Evolutionary conservation across 1,140 invertebrate species (phyloP).

Genomic region (Drosophila suzukii): DNA sequence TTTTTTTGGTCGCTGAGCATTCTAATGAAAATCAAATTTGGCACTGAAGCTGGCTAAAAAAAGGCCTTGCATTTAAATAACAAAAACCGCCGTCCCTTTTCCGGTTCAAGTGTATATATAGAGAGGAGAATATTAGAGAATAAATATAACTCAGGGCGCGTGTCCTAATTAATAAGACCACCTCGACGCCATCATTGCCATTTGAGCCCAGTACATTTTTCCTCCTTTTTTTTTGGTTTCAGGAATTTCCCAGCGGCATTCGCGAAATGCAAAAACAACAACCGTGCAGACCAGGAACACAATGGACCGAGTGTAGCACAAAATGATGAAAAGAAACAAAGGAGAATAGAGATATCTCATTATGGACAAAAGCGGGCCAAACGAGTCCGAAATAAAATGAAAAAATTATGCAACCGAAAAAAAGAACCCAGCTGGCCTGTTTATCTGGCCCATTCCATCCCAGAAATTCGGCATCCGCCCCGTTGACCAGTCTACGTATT

Average conservation of each 20-base stretch:
- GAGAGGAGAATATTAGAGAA: background rate
- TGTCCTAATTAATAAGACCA: conserved; percentile 78
- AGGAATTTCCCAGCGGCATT: conserved; percentile 77
- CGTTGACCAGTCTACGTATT: conserved; percentile 45
- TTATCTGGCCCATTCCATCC: conserved; percentile 18
- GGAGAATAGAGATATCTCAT: conserved; percentile 81
- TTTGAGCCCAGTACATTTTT: conserved; percentile 69
- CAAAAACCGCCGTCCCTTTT: conserved; percentile 36
- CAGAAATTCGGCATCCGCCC: conserved; percentile 13
- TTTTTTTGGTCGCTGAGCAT: conserved; percentile 20
- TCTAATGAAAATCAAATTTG: conserved; percentile 67
- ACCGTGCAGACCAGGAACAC: conserved; percentile 21
- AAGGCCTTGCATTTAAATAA: conserved; percentile 73
- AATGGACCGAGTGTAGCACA: conserved; percentile 36
- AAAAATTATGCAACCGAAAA: conserved; percentile 73
- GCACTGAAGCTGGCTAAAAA: conserved; percentile 40
- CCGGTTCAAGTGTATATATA: conserved; percentile 15
- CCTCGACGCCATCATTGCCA: conserved; percentile 67
- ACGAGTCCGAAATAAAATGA: conserved; percentile 68
- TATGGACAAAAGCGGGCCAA: conserved; percentile 76
- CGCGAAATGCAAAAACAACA: conserved; percentile 76
- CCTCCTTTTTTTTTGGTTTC: conserved; percentile 36
- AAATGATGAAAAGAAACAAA: conserved; percentile 79
- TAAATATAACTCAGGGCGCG: conserved; percentile 54
- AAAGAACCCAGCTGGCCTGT: conserved; percentile 29